Conservation (phyloP, 1,140 invertebrate genomes). For the Oryctes rhinoceros region DNA sequence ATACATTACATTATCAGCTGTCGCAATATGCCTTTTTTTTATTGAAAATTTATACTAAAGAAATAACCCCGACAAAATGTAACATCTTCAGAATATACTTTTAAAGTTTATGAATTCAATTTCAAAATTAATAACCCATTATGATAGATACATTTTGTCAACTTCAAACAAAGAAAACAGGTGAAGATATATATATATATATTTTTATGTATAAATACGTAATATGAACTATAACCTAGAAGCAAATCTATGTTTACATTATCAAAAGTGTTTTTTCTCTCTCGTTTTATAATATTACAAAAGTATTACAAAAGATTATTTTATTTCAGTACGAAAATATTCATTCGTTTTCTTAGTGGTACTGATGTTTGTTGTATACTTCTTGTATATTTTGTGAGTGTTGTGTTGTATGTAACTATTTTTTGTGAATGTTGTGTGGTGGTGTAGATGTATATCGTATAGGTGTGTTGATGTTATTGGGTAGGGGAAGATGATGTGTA, state of each 20-base stretch:
- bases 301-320: slow-evolving; percentile 34
- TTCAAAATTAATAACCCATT: background rate
- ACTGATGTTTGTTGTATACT: slow-evolving; percentile 28
- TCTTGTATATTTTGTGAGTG: slow-evolving; percentile 21
- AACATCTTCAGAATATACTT: background rate
- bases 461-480: background rate
- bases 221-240: slow-evolving; percentile 29
- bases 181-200: slow-evolving; percentile 20
- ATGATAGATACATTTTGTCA: slow-evolving; percentile 29
- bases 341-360: slow-evolving; percentile 24
- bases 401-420: slow-evolving; percentile 29
- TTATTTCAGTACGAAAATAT: slow-evolving; percentile 35
- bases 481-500: slow-evolving; percentile 11
- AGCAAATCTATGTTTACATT: slow-evolving; percentile 35
- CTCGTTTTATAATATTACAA: slow-evolving; percentile 35
- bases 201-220: slow-evolving; percentile 14
- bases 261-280: slow-evolving; percentile 35
- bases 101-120: slow-evolving; percentile 9
- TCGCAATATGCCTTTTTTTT: slow-evolving; percentile 25
- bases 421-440: slow-evolving; percentile 23
- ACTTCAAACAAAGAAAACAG: slow-evolving; percentile 6
- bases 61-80: slow-evolving; percentile 13
- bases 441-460: slow-evolving; percentile 24
- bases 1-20: slow-evolving; percentile 37
- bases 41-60: background rate